These are phyloP conservation scores for Sinohyriopsis cumingii DNA, from an alignment of 2,888 invertebrate species.

Conservation along the genomic window DNA sequence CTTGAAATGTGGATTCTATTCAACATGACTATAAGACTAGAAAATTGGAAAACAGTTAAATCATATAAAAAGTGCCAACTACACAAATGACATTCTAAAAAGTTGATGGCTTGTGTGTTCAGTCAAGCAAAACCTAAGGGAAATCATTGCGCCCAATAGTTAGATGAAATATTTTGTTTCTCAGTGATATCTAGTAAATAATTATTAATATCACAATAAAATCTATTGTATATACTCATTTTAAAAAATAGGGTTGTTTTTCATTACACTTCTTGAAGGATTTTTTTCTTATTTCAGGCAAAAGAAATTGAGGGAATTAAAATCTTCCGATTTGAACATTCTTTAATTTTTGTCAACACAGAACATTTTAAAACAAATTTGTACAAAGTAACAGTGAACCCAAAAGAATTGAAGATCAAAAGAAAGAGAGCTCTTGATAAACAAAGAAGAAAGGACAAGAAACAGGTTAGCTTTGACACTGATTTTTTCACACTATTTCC, in stretches of 20 bases:
- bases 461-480: not conserved
- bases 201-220: too few species aligned
- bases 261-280: not conserved
- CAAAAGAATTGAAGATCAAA: slow-evolving; percentile 53
- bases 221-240: not conserved
- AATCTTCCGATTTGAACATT: slow-evolving; percentile 74
- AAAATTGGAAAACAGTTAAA: too few species aligned
- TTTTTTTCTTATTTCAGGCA: slow-evolving; percentile 47
- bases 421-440: slow-evolving; percentile 40
- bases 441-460: slow-evolving; percentile 13
- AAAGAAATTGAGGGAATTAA: slow-evolving; percentile 71
- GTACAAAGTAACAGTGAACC: slow-evolving; percentile 64
- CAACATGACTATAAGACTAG: too few species aligned
- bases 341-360: slow-evolving; percentile 73
- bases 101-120: too few species aligned
- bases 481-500: too few species aligned
- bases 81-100: too few species aligned
- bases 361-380: slow-evolving; percentile 70
- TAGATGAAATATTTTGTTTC: too few species aligned
- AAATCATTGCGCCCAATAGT: too few species aligned
- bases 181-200: too few species aligned
- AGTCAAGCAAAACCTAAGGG: too few species aligned
- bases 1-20: too few species aligned
- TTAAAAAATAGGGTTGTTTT: not conserved
- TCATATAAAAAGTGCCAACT: too few species aligned